These are phyloP conservation scores for Drosophila multiciliata DNA, from an alignment of 2,888 invertebrate species.

Conservation along the genomic window DNA sequence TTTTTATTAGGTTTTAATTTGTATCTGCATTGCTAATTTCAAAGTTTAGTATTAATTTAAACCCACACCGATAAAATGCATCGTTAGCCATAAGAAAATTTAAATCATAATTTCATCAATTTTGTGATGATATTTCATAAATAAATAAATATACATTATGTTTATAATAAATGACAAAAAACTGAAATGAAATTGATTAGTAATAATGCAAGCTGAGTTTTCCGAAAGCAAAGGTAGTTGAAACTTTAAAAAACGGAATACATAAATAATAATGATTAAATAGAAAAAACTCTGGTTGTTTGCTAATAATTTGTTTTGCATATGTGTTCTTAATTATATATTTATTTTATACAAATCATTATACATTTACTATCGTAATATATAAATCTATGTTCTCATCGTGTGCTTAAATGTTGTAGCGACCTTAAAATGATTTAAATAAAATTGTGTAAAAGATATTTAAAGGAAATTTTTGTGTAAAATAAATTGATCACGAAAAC, in stretches of 20 bases:
- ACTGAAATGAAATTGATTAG: constrained; percentile 38
- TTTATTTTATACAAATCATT: constrained; percentile 35
- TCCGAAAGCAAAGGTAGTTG: constrained; percentile 47
- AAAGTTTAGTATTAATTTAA: constrained; percentile 58
- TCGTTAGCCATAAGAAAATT: constrained; percentile 67
- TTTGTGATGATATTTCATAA: constrained; percentile 73
- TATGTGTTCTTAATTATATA: constrained; percentile 53
- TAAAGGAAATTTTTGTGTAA: constrained; percentile 65
- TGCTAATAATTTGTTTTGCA: constrained; percentile 44
- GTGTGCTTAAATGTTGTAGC: constrained; percentile 62
- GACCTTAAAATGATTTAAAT: constrained; percentile 46
- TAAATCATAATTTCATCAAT: constrained; percentile 69
- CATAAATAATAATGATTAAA: constrained; percentile 4
- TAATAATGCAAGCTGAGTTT: constrained; percentile 33
- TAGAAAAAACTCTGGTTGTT: constrained; percentile 68
- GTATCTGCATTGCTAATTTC: constrained; percentile 45
- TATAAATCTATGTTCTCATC: constrained; percentile 39
- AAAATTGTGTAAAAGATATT: constrained; percentile 47
- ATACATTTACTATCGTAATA: constrained; percentile 26
- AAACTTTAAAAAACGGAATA: constrained; percentile 17
- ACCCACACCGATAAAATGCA: constrained; percentile 46
- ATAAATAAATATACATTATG: constrained; percentile 40
- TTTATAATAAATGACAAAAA: constrained; percentile 43
- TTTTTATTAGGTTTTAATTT: constrained; percentile 23
- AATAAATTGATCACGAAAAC: constrained; percentile 65